phyloP scores from a whole-genome alignment of 2,113 vertebrate genomes.

The Ageneiosus marmoratus region DNA sequence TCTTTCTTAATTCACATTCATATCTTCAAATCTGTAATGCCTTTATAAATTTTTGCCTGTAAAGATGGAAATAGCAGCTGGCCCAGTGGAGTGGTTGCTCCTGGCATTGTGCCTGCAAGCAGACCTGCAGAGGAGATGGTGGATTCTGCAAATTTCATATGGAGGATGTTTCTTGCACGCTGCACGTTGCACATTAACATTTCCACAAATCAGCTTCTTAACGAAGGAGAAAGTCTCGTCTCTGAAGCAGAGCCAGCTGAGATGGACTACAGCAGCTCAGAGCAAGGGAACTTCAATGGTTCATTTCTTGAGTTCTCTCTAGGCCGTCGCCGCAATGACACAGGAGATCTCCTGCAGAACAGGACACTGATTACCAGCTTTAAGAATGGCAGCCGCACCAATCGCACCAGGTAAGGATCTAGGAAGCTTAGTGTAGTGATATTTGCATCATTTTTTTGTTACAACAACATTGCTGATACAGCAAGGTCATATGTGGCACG shows the following conservation, averaged over 20 bases:
- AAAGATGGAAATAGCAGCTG: conserved; percentile 70
- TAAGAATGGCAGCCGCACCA: conserved; percentile 75
- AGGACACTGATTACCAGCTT: conserved; percentile 69
- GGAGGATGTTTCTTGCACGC: conserved; percentile 75
- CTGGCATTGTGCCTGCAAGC: conserved; percentile 49
- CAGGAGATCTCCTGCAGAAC: conserved; percentile 79
- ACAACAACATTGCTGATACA: neutral
- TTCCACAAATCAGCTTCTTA: conserved; percentile 83
- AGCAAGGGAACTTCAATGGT: conserved; percentile 71
- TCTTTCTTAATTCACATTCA: neutral
- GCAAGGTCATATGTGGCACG: neutral
- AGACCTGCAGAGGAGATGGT: conserved; percentile 68
- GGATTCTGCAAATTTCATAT: conserved; percentile 82
- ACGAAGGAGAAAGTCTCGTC: conserved; percentile 69
- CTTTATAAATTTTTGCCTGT: neutral
- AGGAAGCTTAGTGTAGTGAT: neutral
- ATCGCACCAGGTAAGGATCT: conserved; percentile 85
- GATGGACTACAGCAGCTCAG: conserved; percentile 74
- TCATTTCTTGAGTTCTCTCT: conserved; percentile 83
- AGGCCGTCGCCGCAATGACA: conserved; percentile 73
- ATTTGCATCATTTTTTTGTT: neutral
- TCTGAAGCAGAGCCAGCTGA: conserved; percentile 71
- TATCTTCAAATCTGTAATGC: neutral
- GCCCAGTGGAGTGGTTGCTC: conserved; percentile 52
- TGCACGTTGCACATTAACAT: conserved; percentile 77